These are phyloP conservation scores for Xylota segnis DNA, from an alignment of 2,888 invertebrate genomes.

Conservation along the genomic window DNA sequence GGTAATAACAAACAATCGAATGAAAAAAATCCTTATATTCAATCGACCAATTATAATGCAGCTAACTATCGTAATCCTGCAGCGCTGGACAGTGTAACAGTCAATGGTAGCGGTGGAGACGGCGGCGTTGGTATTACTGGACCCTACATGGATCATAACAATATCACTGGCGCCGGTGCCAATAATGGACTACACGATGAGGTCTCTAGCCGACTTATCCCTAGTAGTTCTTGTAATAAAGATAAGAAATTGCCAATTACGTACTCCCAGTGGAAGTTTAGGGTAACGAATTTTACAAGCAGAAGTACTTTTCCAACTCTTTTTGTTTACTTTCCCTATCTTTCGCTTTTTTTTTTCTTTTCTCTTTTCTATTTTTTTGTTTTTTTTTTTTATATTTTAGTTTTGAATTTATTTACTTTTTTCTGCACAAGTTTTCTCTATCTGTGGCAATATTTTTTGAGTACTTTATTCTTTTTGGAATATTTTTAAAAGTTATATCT, in stretches of 20 bases:
- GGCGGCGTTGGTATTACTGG: slow-evolving; percentile 75
- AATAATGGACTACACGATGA: slow-evolving; percentile 81
- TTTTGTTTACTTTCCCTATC: slow-evolving; percentile 76
- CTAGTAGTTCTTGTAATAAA: slow-evolving; percentile 83
- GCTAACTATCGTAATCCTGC: slow-evolving; percentile 81
- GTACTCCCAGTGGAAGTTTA: slow-evolving; percentile 87
- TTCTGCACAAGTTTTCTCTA: slow-evolving; percentile 10
- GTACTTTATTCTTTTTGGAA: slow-evolving; percentile 54
- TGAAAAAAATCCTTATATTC: slow-evolving; percentile 57
- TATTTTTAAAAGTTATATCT: slow-evolving; percentile 19
- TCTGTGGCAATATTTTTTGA: slow-evolving; percentile 48
- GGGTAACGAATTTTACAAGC: slow-evolving; percentile 84
- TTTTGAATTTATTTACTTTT: slow-evolving; percentile 7
- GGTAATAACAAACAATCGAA: slow-evolving; percentile 47
- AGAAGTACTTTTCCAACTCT: slow-evolving; percentile 63
- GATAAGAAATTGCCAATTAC: slow-evolving; percentile 86
- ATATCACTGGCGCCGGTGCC: slow-evolving; percentile 79
- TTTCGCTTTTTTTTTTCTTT: slow-evolving; percentile 65
- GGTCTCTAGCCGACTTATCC: slow-evolving; percentile 86
- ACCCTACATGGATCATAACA: slow-evolving; percentile 80
- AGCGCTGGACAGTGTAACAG: slow-evolving; percentile 82
- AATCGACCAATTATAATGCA: slow-evolving; percentile 17
- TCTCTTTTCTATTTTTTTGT: slow-evolving; percentile 29
- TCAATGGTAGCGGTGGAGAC: slow-evolving; percentile 79
- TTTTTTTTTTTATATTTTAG: slow-evolving; percentile 6